Conservation (phyloP, 2,888 invertebrate genomes). For the Uloborus plumipes region DNA sequence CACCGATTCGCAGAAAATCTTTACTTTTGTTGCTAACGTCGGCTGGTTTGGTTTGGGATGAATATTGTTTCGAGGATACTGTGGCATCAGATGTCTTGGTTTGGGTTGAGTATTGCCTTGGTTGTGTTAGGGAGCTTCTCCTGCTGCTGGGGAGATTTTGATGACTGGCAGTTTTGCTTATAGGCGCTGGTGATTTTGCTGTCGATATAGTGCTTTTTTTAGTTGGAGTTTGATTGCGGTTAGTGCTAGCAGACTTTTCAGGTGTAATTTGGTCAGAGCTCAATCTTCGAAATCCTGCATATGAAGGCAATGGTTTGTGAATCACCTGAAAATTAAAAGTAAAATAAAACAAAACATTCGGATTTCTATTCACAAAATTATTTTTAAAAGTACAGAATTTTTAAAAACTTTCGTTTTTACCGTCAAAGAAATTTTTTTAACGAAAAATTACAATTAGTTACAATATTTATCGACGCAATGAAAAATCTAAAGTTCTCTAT, state of each 20-base stretch:
- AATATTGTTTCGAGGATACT: conserved; percentile 11
- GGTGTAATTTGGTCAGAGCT: conserved; percentile 13
- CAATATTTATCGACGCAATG: too few relatives aligned
- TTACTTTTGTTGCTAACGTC: neutral
- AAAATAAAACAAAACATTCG: neutral
- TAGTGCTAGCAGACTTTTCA: conserved; percentile 6
- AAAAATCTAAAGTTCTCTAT: too few relatives aligned
- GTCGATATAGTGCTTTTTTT: conserved; percentile 13
- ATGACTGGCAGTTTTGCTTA: conserved; percentile 1
- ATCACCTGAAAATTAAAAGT: conserved; percentile 22
- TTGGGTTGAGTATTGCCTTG: conserved; percentile 11
- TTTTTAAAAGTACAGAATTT: neutral
- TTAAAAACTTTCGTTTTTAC: too few relatives aligned
- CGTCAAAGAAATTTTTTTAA: too few relatives aligned
- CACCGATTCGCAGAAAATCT: conserved; percentile 31
- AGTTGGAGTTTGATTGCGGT: neutral
- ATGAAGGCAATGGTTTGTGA: conserved; percentile 11
- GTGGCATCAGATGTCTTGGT: neutral
- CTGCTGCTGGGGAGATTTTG: conserved; percentile 20
- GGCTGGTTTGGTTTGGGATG: conserved; percentile 6
- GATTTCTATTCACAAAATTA: neutral
- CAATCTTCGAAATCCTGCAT: conserved; percentile 13
- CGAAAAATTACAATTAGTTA: too few relatives aligned
- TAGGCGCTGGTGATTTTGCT: neutral
- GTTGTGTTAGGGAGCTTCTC: conserved; percentile 24